Evolutionary conservation across 2,888 invertebrate species (phyloP).

Genomic region (Doris montereyensis): DNA sequence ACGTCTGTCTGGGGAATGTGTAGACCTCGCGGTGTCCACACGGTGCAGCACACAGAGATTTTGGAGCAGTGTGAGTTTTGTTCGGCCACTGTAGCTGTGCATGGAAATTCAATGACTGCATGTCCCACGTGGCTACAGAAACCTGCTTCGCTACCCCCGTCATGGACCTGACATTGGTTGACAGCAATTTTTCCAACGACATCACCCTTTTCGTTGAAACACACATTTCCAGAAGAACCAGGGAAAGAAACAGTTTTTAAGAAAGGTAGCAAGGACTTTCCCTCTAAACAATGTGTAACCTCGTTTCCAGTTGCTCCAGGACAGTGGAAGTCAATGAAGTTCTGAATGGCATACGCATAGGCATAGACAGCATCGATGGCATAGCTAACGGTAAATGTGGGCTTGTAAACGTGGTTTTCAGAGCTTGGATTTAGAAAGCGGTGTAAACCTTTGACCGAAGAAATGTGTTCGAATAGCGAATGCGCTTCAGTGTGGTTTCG

Average conservation of each 20-base stretch:
- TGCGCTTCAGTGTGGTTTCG: too few relatives aligned
- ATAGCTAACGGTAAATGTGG: conserved; percentile 34
- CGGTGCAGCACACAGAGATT: conserved; percentile 50
- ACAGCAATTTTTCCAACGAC: conserved; percentile 58
- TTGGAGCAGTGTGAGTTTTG: conserved; percentile 36
- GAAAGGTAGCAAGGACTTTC: conserved; percentile 49
- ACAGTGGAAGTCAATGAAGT: conserved; percentile 52
- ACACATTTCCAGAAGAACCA: conserved; percentile 56
- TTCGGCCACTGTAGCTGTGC: background rate
- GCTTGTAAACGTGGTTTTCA: too few relatives aligned
- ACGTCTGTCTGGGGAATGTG: conserved; percentile 59
- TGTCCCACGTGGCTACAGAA: background rate
- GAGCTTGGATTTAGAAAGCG: too few relatives aligned
- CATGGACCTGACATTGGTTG: conserved; percentile 51
- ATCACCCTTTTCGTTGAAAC: conserved; percentile 63
- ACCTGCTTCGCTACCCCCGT: background rate
- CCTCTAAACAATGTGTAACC: conserved; percentile 49
- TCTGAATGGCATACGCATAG: conserved; percentile 54
- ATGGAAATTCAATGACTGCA: background rate
- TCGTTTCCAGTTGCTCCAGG: conserved; percentile 40
- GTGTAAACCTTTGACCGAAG: too few relatives aligned
- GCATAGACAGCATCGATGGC: conserved; percentile 57
- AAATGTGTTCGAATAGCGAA: too few relatives aligned
- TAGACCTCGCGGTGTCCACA: conserved; percentile 56
- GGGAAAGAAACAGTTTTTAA: conserved; percentile 51